Evolutionary conservation across 2,797 vertebrate species (phyloP), one percentile per base, ranked within the genome.

Genomic region (Halcyon chelicuti): DNA sequence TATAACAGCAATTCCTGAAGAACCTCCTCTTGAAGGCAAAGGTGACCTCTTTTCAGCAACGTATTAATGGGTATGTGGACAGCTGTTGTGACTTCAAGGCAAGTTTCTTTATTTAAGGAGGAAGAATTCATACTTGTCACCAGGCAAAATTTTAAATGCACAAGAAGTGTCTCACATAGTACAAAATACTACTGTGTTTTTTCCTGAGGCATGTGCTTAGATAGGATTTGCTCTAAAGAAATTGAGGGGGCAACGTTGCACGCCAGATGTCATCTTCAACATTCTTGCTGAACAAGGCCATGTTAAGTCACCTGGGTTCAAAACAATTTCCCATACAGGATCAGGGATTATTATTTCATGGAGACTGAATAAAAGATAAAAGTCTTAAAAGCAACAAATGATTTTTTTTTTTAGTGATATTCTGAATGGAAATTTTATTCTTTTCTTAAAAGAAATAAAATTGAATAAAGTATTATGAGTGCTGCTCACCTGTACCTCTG

Each of bases 21-120:
- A 88, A 39, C 5, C 17, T 85, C 35, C 18, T 40, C 90, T 17
- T 86, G 90, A 93, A 94, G 71, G 76, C 39, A 88, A 93, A 94
- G 73, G 91, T 94, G 80, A 94, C 88, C 83, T 86, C 67, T 54
- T 88, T 72, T 84, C 33, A 81, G 63, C 42, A 49, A 49, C 7
- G 1, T 67, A 40, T 72, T 44, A 58, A 52, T 31, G 60, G 44
- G 14, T 54, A 31, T 46, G 49, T 33, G 60, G 51, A 80, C 74
- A 73, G 46, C 52, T 76, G 54, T 68, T 72, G 47, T 86, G 82
- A 62, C 91, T 95, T 63, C 82, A 93, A 94, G 90, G 83, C 63
- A 90, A 86, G 40, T n/a, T 83, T 40, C 82, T 76, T 91, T 93
- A 55, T 78, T 84, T 63, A 78, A 93, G 79, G 66, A 70, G 57